Conservation (phyloP, 2,797 vertebrate genomes). For the Phoxinus dragarum region DNA sequence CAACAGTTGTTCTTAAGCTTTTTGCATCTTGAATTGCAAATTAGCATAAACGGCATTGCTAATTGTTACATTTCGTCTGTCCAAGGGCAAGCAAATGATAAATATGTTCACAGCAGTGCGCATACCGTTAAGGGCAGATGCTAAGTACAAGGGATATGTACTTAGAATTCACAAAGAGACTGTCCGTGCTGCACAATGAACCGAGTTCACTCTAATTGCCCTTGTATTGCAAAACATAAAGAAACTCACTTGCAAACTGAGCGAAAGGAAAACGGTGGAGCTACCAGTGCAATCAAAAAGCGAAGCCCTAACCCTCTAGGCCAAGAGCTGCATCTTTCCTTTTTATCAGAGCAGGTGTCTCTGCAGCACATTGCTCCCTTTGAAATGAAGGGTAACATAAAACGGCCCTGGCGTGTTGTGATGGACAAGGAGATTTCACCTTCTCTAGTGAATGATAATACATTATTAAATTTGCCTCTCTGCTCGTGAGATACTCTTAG, state of each 20-base stretch:
- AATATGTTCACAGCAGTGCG: slow-evolving; percentile 75
- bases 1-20: slow-evolving; percentile 75
- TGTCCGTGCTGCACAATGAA: slow-evolving; percentile 53
- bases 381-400: slow-evolving; percentile 83
- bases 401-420: slow-evolving; percentile 82
- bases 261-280: neutral
- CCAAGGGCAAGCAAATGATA: slow-evolving; percentile 80
- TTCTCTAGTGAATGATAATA: slow-evolving; percentile 99
- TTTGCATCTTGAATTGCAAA: slow-evolving; percentile 83
- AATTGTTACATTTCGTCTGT: slow-evolving; percentile 83
- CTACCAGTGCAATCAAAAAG: slow-evolving; percentile 12
- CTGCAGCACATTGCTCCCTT: slow-evolving; percentile 81
- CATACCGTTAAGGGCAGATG: slow-evolving; percentile 78
- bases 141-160: slow-evolving; percentile 73
- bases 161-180: slow-evolving; percentile 65
- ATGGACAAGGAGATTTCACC: slow-evolving; percentile 99
- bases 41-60: slow-evolving; percentile 78
- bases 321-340: slow-evolving; percentile 31
- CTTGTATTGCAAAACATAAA: slow-evolving; percentile 64
- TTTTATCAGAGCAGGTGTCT: slow-evolving; percentile 65
- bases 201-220: slow-evolving; percentile 55
- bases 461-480: slow-evolving; percentile 99
- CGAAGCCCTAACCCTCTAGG: slow-evolving; percentile 36
- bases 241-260: slow-evolving; percentile 56
- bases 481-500: slow-evolving; percentile 99